Percentiles rank a stretch among this genome's conserved stretches.
Conservation (phyloP, 2,113 vertebrate species). For the Probosciger aterrimus region DNA sequence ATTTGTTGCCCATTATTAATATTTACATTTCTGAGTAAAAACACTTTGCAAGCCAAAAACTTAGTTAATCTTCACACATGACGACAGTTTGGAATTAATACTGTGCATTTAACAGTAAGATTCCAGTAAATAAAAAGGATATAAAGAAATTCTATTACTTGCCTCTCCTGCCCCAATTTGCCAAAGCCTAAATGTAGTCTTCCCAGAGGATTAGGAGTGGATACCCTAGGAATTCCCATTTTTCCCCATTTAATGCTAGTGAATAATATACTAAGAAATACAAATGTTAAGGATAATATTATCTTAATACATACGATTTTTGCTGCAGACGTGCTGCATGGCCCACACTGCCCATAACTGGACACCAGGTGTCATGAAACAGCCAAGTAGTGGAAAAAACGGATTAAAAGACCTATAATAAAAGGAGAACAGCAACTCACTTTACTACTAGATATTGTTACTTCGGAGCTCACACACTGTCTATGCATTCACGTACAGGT, state of each 20-base stretch:
- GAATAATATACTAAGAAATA: not conserved
- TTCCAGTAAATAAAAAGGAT: not conserved
- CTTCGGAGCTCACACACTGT: not conserved
- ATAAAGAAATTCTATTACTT: not conserved
- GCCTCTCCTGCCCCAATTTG: not conserved
- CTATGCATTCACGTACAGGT: not conserved
- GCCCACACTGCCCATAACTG: slow-evolving; percentile 99
- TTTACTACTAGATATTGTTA: not conserved
- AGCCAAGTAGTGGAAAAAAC: slow-evolving; percentile 94
- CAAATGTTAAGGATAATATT: not conserved
- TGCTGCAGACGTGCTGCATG: slow-evolving; percentile 99
- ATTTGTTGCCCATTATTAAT: not conserved
- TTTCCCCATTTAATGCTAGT: not conserved
- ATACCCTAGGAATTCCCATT: not conserved
- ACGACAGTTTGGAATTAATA: not conserved
- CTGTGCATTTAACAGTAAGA: not conserved
- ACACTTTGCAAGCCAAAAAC: not conserved
- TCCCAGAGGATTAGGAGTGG: not conserved
- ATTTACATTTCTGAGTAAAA: not conserved
- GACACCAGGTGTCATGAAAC: slow-evolving; percentile 94
- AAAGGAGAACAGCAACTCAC: not conserved
- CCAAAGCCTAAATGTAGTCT: not conserved
- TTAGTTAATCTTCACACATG: not conserved
- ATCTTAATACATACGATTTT: slow-evolving; percentile 87
- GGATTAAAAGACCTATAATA: slow-evolving; percentile 92